Evolutionary conservation across 2,113 vertebrate species (phyloP).

Genomic region (Pandion haliaetus): DNA sequence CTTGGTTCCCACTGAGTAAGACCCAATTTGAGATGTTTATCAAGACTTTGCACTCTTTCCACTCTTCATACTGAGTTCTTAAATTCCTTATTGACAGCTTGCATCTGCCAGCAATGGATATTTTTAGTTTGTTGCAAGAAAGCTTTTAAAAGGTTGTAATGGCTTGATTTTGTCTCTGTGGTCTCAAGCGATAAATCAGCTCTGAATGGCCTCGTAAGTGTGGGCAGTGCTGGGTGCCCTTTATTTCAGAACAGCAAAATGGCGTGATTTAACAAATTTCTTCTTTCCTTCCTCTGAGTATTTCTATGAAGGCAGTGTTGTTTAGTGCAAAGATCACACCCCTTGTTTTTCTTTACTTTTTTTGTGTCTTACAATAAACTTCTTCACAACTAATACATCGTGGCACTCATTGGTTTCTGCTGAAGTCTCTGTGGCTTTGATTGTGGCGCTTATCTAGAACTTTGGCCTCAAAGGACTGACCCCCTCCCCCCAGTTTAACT

Average conservation of each 20-base stretch:
- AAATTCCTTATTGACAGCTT: conserved; percentile 81
- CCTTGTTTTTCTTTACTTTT: fast-evolving
- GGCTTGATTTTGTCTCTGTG: conserved; percentile 32
- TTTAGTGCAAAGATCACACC: background rate
- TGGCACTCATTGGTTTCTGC: background rate
- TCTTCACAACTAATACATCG: fast-evolving
- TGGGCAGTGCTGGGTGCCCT: background rate
- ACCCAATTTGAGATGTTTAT: conserved; percentile 99
- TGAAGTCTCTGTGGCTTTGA: background rate
- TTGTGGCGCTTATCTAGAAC: background rate
- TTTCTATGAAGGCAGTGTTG: background rate
- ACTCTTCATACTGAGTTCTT: conserved; percentile 88
- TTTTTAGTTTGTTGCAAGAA: conserved; percentile 77
- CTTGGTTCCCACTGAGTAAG: conserved; percentile 91
- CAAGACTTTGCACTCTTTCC: conserved; percentile 89
- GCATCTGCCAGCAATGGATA: conserved; percentile 80
- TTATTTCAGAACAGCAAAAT: background rate
- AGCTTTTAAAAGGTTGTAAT: conserved; percentile 79
- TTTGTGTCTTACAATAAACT: background rate
- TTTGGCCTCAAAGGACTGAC: background rate
- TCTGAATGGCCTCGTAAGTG: background rate
- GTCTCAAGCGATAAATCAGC: conserved; percentile 39
- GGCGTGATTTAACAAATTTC: background rate
- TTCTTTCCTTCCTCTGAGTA: background rate
- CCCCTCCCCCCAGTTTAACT: fast-evolving